A percentile compares a stretch with the other conserved stretches of the same genome.
Conservation (phyloP, 1,140 invertebrate species). For the Sipha flava region DNA sequence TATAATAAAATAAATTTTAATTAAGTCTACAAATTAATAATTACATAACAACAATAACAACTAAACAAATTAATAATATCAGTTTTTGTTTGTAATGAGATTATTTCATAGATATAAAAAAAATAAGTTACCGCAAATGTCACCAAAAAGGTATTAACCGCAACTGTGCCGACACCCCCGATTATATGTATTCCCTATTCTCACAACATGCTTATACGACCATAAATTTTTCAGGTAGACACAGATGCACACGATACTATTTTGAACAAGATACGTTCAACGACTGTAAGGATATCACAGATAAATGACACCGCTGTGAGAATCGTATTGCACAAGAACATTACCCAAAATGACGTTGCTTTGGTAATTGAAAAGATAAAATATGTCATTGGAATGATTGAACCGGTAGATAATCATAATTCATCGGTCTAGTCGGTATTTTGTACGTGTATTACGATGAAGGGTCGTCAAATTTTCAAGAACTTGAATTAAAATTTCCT, state of each 20-base stretch:
- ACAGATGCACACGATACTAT: not conserved
- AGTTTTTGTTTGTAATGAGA: not conserved
- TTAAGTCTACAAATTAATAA: no score
- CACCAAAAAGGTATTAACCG: no score
- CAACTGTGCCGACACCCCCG: no score
- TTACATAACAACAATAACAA: not conserved
- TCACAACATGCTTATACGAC: no score
- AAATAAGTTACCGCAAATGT: no score
- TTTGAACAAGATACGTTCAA: not conserved
- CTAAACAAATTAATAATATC: not conserved
- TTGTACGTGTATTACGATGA: no score
- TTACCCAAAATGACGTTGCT: slow-evolving; percentile 53
- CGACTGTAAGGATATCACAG: slow-evolving; percentile 49
- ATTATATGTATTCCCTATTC: no score
- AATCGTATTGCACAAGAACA: slow-evolving; percentile 60
- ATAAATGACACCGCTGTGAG: slow-evolving; percentile 50
- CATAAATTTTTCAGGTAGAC: not conserved
- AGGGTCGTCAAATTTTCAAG: no score
- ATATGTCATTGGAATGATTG: slow-evolving; percentile 48
- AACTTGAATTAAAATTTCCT: no score
- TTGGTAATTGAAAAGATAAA: slow-evolving; percentile 55
- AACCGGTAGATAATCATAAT: not conserved
- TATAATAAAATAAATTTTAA: no score
- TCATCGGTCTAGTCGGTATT: no score
- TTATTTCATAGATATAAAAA: no score